phyloP scores from a whole-genome alignment of 23 tunicate species.

The Aplidium turbinatum region DNA sequence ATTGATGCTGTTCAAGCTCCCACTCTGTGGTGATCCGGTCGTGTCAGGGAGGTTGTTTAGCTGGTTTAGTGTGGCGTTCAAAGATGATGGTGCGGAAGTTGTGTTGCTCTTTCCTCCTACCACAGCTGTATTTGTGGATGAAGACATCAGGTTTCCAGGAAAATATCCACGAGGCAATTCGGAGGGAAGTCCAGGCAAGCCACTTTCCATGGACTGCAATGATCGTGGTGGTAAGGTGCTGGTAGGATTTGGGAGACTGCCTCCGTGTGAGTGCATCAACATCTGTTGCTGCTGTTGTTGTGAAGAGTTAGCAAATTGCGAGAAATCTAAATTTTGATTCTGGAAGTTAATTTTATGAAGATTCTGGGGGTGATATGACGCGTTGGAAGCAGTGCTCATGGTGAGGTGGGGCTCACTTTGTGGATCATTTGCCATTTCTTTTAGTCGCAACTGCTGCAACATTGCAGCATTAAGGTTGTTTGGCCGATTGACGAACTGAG shows the following conservation, averaged over 20 bases:
- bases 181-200: slow-evolving; percentile 3
- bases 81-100: slow-evolving; percentile 73
- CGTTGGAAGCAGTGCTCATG: neutral
- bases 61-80: slow-evolving; percentile 43
- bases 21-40: slow-evolving; percentile 63
- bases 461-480: slow-evolving; percentile 14
- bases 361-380: slow-evolving; percentile 4
- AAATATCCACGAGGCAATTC: slow-evolving; percentile 25
- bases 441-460: slow-evolving; percentile 39
- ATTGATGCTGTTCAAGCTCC: slow-evolving; percentile 20
- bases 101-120: slow-evolving; percentile 70
- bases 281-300: slow-evolving; percentile 5
- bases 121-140: slow-evolving; percentile 1
- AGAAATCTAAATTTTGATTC: slow-evolving; percentile 17
- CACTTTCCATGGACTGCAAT: neutral
- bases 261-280: slow-evolving; percentile 8
- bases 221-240: neutral
- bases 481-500: slow-evolving; percentile 48
- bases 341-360: slow-evolving; percentile 5
- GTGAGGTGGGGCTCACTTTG: neutral
- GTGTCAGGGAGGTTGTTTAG: slow-evolving; percentile 16
- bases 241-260: slow-evolving; percentile 6
- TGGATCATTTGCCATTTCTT: slow-evolving; percentile 25
- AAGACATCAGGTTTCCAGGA: slow-evolving; percentile 15
- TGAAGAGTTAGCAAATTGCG: neutral